Base-by-base conservation (phyloP, 2,113 vertebrate species). In the Galbula dea region DNA sequence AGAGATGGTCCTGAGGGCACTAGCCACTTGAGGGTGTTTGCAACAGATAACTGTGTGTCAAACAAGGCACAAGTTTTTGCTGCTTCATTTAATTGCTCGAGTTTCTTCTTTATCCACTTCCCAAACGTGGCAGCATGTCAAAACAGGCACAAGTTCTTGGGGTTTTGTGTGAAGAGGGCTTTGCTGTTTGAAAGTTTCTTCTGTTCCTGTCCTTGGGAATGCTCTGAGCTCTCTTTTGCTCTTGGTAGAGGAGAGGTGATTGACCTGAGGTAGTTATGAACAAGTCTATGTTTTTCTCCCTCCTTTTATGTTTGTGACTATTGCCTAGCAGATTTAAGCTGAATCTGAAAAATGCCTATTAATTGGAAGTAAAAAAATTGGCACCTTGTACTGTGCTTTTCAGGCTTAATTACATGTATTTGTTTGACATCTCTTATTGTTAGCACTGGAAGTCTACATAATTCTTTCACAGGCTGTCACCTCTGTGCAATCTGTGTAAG, bases 391-490 rank as follows among this genome's bases (percentile, higher is more conserved):
- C 41, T 59, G 21, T 46, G 15, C 30, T 87, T 71, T 93, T 92
- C 43, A 71, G 59, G 62, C n/a, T 72, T 61, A 75, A 75, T 76
- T 85, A 30, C 30, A 51, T 1, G 0, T 72, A 54, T 65, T 84
- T 68, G 21, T 65, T 82, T 90, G 83, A 65, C 30, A 10, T 32
- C 39, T 46, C 36, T 96, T 79, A 54, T 26, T 89, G 58, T 68
- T 57, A 88, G 22, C 32, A 59, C 19, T 21, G 41, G 36, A 23
- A 92, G 26, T 73, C 69, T 62, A 68, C 71, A 51, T 27, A 82
- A 92, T 83, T 76, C 46, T 73, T 90, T 85, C 71, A 88, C 67
- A 90, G 67, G 22, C 77, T 94, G 74, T 63, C 81, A 92, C 62
- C 57, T 82, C 71, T 26, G 54, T 90, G 90, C 82, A 78, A 82